phyloP scores from a whole-genome alignment of 35 echinoderm and acorn worm species.

The Acanthaster planci region DNA sequence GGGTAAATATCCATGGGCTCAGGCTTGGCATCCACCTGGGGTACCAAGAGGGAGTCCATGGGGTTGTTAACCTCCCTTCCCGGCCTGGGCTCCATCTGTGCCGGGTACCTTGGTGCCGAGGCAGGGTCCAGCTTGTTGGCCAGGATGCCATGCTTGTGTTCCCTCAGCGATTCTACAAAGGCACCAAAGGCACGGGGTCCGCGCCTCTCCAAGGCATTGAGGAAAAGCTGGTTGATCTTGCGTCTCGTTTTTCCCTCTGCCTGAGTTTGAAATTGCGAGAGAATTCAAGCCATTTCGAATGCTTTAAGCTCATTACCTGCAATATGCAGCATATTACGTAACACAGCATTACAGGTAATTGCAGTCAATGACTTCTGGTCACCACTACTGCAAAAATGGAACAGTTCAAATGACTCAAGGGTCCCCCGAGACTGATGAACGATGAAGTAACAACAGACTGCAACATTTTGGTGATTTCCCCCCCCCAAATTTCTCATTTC shows the following conservation, averaged over 20 bases:
- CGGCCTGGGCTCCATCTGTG: neutral
- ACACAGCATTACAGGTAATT: neutral
- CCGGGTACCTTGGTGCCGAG: neutral
- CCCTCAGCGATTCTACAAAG: conserved; percentile 48
- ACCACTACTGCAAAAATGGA: too few relatives aligned
- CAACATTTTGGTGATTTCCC: too few relatives aligned
- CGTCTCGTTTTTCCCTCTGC: conserved; percentile 44
- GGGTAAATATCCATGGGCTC: neutral
- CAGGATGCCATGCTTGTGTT: conserved; percentile 52
- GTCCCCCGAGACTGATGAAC: too few relatives aligned
- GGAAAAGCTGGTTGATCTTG: conserved; percentile 36
- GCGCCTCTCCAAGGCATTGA: conserved; percentile 77
- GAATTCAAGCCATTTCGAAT: too few relatives aligned
- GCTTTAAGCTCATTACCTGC: too few relatives aligned
- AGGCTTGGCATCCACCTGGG: neutral
- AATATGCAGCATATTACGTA: neutral
- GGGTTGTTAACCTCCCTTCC: neutral
- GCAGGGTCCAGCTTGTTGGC: conserved; percentile 43
- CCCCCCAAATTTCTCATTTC: too few relatives aligned
- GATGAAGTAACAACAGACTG: too few relatives aligned
- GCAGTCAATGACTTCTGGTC: neutral
- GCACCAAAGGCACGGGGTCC: conserved; percentile 70
- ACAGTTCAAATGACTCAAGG: too few relatives aligned
- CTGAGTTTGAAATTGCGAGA: conserved; percentile 41
- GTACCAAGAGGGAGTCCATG: neutral